Evolutionary conservation across 2,888 invertebrate species (phyloP).

Genomic region (Chloromyia formosa): DNA sequence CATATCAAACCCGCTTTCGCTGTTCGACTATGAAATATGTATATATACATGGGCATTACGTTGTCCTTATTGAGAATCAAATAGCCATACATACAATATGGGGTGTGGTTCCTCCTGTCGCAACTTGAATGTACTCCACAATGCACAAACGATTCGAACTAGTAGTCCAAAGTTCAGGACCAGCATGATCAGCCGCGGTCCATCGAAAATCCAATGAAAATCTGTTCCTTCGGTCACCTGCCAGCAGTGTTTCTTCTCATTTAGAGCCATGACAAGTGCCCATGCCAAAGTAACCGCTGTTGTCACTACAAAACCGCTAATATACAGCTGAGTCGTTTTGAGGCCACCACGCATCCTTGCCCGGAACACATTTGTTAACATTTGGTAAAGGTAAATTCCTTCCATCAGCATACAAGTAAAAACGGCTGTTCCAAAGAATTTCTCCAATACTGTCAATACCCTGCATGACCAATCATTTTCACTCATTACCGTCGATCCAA

Average conservation of each 20-base stretch:
- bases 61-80: not conserved
- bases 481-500: conserved; percentile 65
- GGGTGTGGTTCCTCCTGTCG: conserved; percentile 47
- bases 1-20: conserved; percentile 73
- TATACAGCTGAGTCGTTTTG: conserved; percentile 65
- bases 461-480: conserved; percentile 67
- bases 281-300: conserved; percentile 68
- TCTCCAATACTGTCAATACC: conserved; percentile 67
- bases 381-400: conserved; percentile 72
- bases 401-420: conserved; percentile 77
- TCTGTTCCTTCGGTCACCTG: conserved; percentile 67
- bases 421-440: conserved; percentile 68
- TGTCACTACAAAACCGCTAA: conserved; percentile 64
- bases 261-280: conserved; percentile 66
- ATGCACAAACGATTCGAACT: conserved; percentile 71
- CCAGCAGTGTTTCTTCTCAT: conserved; percentile 71
- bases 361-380: conserved; percentile 73
- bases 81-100: conserved; percentile 46
- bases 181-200: conserved; percentile 69
- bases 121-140: conserved; percentile 71
- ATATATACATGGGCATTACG: not conserved
- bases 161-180: conserved; percentile 69
- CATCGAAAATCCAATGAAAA: conserved; percentile 71
- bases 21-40: conserved; percentile 66
- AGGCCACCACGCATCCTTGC: conserved; percentile 61